Evolutionary conservation across 2,797 vertebrate genomes (phyloP).

Genomic region (Oryzias sinensis): DNA sequence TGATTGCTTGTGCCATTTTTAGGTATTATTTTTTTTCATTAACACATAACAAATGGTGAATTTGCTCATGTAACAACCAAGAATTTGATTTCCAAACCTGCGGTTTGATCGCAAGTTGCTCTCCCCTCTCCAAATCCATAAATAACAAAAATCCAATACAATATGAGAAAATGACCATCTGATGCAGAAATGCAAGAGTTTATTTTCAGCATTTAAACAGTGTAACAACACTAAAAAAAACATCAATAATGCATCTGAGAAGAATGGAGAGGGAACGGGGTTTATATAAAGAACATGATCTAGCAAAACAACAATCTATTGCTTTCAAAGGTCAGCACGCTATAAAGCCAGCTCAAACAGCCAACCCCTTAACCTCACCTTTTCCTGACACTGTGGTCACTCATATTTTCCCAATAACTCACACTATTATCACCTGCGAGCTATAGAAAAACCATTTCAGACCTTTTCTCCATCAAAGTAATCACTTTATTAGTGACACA

Average conservation of each 20-base stretch:
- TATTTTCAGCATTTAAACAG: constrained; percentile 60
- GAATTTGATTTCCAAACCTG: not conserved
- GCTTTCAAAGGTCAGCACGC: constrained; percentile 72
- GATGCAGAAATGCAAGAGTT: constrained; percentile 28
- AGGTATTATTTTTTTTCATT: no score
- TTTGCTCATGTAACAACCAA: not conserved
- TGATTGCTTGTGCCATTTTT: no score
- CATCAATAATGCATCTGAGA: constrained; percentile 79
- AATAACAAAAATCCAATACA: constrained; percentile 18
- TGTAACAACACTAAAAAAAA: constrained; percentile 59
- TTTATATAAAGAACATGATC: constrained; percentile 62
- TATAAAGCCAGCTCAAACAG: constrained; percentile 63
- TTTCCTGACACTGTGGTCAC: constrained; percentile 57
- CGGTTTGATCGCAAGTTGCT: not conserved
- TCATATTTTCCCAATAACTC: constrained; percentile 62
- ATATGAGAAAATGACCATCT: constrained; percentile 17
- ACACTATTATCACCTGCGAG: constrained; percentile 69
- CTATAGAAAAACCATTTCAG: constrained; percentile 68
- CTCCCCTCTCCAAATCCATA: constrained; percentile 9
- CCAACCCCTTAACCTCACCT: constrained; percentile 33
- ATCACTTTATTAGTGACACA: constrained; percentile 79
- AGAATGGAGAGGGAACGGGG: constrained; percentile 59
- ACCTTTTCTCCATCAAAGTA: constrained; percentile 66
- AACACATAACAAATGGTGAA: not conserved
- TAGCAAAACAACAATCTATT: constrained; percentile 66